Base-by-base conservation (phyloP, 2,797 vertebrate genomes). In the Enteromius anoplus region DNA sequence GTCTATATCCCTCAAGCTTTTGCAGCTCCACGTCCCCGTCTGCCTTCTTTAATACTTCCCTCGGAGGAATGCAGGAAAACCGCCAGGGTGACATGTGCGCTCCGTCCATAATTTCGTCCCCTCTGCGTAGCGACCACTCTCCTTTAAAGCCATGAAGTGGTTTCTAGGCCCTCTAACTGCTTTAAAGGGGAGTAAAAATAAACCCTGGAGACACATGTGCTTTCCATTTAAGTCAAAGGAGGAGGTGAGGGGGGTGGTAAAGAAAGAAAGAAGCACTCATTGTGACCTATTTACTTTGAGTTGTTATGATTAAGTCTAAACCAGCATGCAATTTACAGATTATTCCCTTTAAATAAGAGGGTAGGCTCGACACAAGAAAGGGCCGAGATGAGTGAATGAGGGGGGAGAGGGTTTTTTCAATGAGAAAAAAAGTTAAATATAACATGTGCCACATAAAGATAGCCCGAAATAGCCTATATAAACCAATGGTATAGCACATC, bases 291-390 rank as follows among this genome's bases (percentile, higher is more conserved):
- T 91, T 90, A 90, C 88, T 91, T 86, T 86, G 86, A 89, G 85
- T 90, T 91, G 90, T 93, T 92, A 91, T 92, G 91, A 91, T 93
- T 90, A 90, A 88, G 83, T 86, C 89, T 88, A 89, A 91, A 87
- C 85, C 88, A 88, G 88, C 71, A 64, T 90, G 87, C 88, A 90
- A 91, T 91, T 92, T 89, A 89, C 88, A 91, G 87, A 92, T 89
- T 89, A 91, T 88, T 88, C 85, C 86, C 60, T 88, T 88, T 84
- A 91, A 93, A 93, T 92, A 89, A 93, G 85, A 93, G 88, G 88
- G 89, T 90, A 82, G 47, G 51, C 82, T 90, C 69, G 45, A 82
- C 72, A 86, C 84, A 85, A 75, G 32, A 87, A 81, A 83, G 75
- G n/a, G 10, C 29, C 37, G 47, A 64, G 58, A 82, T 11, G 83